Evolutionary conservation across 2,113 vertebrate species (phyloP), one percentile per base, ranked within the genome.

Genomic region (Cisticola juncidis): DNA sequence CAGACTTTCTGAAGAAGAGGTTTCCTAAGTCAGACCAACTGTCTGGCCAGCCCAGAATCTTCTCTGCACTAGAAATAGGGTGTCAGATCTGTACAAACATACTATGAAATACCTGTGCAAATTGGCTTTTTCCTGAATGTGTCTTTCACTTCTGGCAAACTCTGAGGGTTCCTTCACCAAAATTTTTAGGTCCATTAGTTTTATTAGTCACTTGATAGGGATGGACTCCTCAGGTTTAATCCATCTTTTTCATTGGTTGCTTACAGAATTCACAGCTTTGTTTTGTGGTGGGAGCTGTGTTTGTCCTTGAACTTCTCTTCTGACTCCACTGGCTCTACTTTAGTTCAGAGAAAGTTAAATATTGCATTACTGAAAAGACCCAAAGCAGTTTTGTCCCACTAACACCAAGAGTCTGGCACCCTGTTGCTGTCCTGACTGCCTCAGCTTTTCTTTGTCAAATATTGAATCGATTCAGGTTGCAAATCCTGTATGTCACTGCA

Each of bases 391-490:
- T 73, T 81, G 12, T 48, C n/a, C 51, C 42, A 9, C 36, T 23
- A 48, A 4, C 21, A 28, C 25, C 51, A 35, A 33, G 9, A 38
- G 11, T 25, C 16, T 35, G 44, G 12, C 35, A 19, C 9, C 7
- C 12, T 57, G 2, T 47, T 40, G 29, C 71, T 79, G n/a, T 48
- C 26, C 11, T 64, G 53, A 4, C 20, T 44, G 23, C 5, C 0
- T 64, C 28, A 54, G 13, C 31, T 64, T 21, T 11, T 20, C 26
- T 50, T 60, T 28, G 20, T 48, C 42, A 48, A 29, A 45, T 44
- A 2, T 0, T 26, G 56, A 51, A 31, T 62, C 0, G 0, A 69
- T 64, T 38, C 26, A 14, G 40, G 2, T 14, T 35, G 13, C 29
- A 42, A 26, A 47, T 62, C 35, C 22, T 9, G 35, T 2, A 1